phyloP scores from a whole-genome alignment of 2,888 invertebrate genomes.

The Eupsilia transversa region DNA sequence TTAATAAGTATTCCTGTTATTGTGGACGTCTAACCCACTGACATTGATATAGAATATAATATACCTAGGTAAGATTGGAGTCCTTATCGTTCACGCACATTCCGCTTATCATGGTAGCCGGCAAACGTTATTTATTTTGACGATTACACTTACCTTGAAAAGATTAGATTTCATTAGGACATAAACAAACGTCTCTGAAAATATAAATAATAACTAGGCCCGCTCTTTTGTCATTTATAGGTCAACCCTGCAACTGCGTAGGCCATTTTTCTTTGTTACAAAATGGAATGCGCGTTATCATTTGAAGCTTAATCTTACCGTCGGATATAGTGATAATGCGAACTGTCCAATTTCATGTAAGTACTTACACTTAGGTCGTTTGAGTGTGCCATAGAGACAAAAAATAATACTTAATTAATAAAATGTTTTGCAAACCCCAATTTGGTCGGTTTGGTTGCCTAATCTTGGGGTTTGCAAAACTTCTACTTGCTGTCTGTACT shows the following conservation, averaged over 20 bases:
- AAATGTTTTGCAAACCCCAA: neutral
- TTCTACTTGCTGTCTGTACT: constrained; percentile 6
- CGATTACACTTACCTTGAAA: constrained; percentile 22
- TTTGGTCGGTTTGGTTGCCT: neutral
- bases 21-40: constrained; percentile 50
- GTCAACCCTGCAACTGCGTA: constrained; percentile 35
- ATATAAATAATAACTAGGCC: constrained; percentile 14
- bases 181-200: constrained; percentile 21
- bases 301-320: constrained; percentile 19
- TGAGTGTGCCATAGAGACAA: neutral
- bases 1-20: constrained; percentile 32
- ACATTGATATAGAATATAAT: constrained; percentile 56
- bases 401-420: neutral
- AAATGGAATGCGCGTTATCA: constrained; percentile 40
- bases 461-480: neutral
- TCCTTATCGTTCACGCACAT: constrained; percentile 47
- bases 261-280: constrained; percentile 58
- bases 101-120: constrained; percentile 6
- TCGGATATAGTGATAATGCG: neutral
- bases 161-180: constrained; percentile 27
- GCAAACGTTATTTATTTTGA: constrained; percentile 46
- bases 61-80: constrained; percentile 43
- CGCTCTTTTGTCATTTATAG: constrained; percentile 21
- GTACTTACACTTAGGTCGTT: neutral
- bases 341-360: neutral